These are phyloP conservation scores for Athetis lepigone DNA, from an alignment of 2,888 invertebrate species.

Conservation along the genomic window DNA sequence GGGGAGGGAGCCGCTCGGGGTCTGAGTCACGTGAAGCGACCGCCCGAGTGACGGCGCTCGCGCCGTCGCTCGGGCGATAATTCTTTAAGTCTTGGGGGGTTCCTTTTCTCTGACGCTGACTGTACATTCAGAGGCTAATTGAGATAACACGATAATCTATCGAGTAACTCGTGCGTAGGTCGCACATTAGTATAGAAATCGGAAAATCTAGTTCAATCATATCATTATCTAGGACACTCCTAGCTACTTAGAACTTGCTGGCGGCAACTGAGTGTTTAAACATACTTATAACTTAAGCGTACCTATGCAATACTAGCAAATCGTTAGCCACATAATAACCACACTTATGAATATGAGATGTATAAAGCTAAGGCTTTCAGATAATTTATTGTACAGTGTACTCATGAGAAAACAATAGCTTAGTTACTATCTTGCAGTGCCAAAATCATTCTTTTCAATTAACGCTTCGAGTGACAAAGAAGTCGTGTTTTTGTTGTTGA, in stretches of 20 bases:
- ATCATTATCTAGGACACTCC: slow-evolving; percentile 28
- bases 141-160: slow-evolving; percentile 50
- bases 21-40: too few species aligned
- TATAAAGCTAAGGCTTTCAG: slow-evolving; percentile 10
- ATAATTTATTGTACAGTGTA: slow-evolving; percentile 2
- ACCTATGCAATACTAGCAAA: slow-evolving; percentile 6
- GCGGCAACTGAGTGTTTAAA: slow-evolving; percentile 11
- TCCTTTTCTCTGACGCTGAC: too few species aligned
- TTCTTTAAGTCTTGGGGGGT: too few species aligned
- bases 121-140: slow-evolving; percentile 54
- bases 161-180: slow-evolving; percentile 26
- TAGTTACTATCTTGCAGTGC: slow-evolving; percentile 22
- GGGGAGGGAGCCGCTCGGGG: too few species aligned
- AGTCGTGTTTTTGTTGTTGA: slow-evolving; percentile 40
- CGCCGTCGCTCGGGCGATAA: too few species aligned
- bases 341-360: slow-evolving; percentile 10
- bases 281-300: slow-evolving; percentile 13
- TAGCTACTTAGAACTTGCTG: slow-evolving; percentile 16
- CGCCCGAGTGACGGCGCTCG: too few species aligned
- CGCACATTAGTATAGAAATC: slow-evolving; percentile 22
- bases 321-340: slow-evolving; percentile 4
- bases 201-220: slow-evolving; percentile 34
- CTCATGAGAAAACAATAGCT: slow-evolving; percentile 26
- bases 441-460: slow-evolving; percentile 55
- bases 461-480: slow-evolving; percentile 36